Evolutionary conservation across 2,113 vertebrate species (phyloP), one percentile per base, ranked within the genome.

Genomic region (Lophochroa leadbeateri): DNA sequence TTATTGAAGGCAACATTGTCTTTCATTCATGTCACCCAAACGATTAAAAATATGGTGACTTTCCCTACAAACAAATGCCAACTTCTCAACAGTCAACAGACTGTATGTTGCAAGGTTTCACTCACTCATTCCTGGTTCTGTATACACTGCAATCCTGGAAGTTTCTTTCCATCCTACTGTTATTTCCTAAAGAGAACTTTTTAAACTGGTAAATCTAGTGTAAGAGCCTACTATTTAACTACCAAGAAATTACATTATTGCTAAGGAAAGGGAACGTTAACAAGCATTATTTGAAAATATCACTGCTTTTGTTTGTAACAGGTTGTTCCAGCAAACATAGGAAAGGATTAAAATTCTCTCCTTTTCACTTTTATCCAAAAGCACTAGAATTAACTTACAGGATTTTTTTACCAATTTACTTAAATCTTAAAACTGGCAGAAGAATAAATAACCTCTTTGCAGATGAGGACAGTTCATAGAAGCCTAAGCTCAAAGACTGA

Each of bases 361-460:
- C 19, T 75, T 86, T 52, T 39, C 8, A 49, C 43, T 95, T 82
- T 88, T 65, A 74, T 52, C 49, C 41, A 81, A 83, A 84, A 76
- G 21, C 41, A 86, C 8, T 53, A 17, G 19, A 77, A 88, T 74
- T 86, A 83, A 58, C 8, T 7, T 21, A 55, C 0, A 55, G 7
- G 13, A 50, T 15, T 37, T 61, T 70, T 39, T 47, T 78, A 63
- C 9, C 14, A 16, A 7, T 55, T 63, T 24, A 53, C 11, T 67
- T 63, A 64, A 58, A 41, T 29, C 77, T 95, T 75, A 58, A 75
- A 93, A 74, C 27, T 53, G 13, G 2, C 25, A 92, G 53, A 13
- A 77, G 86, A 86, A 65, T 29, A 83, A 90, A 25, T 24, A 85
- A 86, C 8, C 11, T 71, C 15, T 23, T 28, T 33, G 55, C 31